These are phyloP conservation scores for Syncerus caffer DNA, from an alignment of 2,797 vertebrate species.

Conservation along the genomic window DNA sequence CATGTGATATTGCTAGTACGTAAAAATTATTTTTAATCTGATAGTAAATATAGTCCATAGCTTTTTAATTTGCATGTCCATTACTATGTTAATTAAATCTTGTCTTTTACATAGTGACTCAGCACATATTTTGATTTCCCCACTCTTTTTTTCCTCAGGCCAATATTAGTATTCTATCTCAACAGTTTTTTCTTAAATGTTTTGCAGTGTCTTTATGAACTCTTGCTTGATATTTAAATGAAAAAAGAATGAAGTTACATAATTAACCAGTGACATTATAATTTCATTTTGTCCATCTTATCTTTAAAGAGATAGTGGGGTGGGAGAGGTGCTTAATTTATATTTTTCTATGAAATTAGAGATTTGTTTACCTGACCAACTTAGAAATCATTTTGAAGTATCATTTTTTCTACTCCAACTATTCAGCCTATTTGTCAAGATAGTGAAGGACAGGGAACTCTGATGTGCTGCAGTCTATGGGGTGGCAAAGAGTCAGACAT, in stretches of 20 bases:
- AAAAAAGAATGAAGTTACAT: not conserved
- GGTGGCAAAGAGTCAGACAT: not conserved
- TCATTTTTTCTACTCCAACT: not conserved
- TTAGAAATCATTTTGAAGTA: not conserved
- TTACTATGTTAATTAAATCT: not conserved
- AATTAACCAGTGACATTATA: not conserved
- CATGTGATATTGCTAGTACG: not conserved
- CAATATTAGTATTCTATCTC: not conserved
- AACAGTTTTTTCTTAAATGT: not conserved
- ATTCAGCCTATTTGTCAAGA: not conserved
- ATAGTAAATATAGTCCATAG: not conserved
- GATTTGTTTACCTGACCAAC: not conserved
- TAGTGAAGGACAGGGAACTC: not conserved
- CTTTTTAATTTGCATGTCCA: not conserved
- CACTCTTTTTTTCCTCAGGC: not conserved
- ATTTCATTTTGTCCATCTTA: not conserved
- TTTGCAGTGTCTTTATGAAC: not conserved
- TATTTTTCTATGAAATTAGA: not conserved
- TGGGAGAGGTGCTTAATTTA: not conserved
- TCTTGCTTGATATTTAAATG: not conserved
- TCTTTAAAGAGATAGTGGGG: not conserved
- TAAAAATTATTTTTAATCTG: not conserved
- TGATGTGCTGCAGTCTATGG: fast-evolving
- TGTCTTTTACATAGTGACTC: not conserved
- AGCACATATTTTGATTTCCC: not conserved